phyloP scores from a whole-genome alignment of 1,140 invertebrate species.

The Carposina sasakii region DNA sequence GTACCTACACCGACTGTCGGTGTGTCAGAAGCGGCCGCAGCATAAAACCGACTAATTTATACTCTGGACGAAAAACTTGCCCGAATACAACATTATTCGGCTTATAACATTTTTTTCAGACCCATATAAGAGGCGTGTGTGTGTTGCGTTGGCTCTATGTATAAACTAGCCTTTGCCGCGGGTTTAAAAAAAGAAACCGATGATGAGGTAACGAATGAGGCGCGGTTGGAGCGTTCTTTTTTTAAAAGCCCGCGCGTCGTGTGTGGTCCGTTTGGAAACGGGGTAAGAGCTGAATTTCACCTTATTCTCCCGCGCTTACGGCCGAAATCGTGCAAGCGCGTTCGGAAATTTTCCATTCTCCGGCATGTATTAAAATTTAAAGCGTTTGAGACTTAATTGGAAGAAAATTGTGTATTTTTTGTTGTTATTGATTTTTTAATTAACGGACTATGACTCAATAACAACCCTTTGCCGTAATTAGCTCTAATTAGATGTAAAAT shows the following conservation, averaged over 20 bases:
- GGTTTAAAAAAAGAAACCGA: constrained; percentile 47
- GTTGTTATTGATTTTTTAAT: constrained; percentile 12
- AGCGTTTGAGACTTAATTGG: constrained; percentile 29
- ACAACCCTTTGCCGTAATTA: constrained; percentile 8
- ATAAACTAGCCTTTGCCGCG: constrained; percentile 35
- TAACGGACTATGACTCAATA: constrained; percentile 18
- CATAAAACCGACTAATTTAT: constrained; percentile 62
- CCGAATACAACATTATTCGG: constrained; percentile 51
- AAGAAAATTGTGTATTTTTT: constrained; percentile 36
- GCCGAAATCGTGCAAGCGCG: constrained; percentile 19
- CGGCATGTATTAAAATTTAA: constrained; percentile 22
- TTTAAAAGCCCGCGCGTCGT: constrained; percentile 54
- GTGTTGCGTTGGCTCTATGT: constrained; percentile 29
- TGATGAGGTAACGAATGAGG: constrained; percentile 62
- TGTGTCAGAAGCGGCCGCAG: constrained; percentile 42
- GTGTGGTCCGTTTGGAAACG: constrained; percentile 40
- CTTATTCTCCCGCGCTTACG: constrained; percentile 6
- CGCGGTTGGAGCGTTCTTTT: constrained; percentile 58
- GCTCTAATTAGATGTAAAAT: no score
- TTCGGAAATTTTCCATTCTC: constrained; percentile 15
- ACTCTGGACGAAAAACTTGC: constrained; percentile 33
- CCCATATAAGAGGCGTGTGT: constrained; percentile 29
- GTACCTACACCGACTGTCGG: constrained; percentile 22
- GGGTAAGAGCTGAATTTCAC: constrained; percentile 5
- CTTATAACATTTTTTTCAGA: constrained; percentile 33